Percentiles rank a stretch among this genome's conserved stretches.
These are phyloP conservation scores for Xestia c-nigrum DNA, from an alignment of 2,888 invertebrate genomes.

Conservation along the genomic window DNA sequence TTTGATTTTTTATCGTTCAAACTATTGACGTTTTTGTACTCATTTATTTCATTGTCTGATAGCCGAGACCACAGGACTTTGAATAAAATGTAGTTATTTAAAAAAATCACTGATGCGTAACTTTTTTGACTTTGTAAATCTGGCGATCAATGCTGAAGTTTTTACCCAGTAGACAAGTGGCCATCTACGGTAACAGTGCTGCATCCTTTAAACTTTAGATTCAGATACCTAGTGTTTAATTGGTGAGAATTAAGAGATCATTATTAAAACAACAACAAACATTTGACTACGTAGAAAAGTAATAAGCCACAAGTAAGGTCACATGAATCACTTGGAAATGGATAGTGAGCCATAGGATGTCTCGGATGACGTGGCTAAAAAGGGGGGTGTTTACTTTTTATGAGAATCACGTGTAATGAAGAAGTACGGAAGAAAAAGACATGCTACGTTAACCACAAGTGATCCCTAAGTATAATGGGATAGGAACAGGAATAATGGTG, in stretches of 20 bases:
- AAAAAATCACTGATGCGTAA: too few species aligned
- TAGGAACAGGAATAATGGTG: neutral
- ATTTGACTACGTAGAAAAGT: neutral
- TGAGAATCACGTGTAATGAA: neutral
- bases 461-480: too few species aligned
- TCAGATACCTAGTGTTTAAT: too few species aligned
- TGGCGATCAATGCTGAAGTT: neutral
- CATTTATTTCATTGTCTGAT: slow-evolving; percentile 21
- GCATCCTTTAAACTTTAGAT: neutral
- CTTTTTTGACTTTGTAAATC: too few species aligned
- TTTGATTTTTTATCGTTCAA: slow-evolving; percentile 35
- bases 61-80: neutral
- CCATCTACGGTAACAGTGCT: neutral
- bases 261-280: neutral
- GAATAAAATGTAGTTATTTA: too few species aligned
- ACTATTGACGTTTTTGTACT: slow-evolving; percentile 26
- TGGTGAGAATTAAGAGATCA: neutral
- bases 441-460: neutral
- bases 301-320: neutral
- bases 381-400: neutral
- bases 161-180: neutral
- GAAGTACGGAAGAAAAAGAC: neutral
- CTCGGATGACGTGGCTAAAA: neutral
- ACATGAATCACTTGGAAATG: neutral
- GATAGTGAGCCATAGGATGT: neutral